A percentile compares a stretch with the other conserved stretches of the same genome.
Evolutionary conservation across 2,113 vertebrate species (phyloP).

Genomic region (Menura novaehollandiae): DNA sequence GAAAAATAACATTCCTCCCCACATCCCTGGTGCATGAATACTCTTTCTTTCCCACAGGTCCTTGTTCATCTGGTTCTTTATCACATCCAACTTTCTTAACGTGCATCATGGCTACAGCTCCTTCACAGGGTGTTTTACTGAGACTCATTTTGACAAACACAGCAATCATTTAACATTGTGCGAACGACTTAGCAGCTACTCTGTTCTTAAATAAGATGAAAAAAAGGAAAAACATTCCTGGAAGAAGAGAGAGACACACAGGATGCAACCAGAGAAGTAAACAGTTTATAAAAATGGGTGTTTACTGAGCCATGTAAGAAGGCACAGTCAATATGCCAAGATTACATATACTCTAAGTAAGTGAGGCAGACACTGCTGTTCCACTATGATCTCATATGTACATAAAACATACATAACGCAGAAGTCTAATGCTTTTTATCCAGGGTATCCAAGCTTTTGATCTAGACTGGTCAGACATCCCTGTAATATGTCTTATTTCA

Average conservation of each 20-base stretch:
- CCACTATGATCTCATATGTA: neutral
- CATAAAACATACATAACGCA: neutral
- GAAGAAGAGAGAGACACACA: neutral
- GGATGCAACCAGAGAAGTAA: neutral
- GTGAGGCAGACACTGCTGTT: neutral
- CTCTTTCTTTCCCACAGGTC: neutral
- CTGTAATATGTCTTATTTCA: conserved; percentile 13
- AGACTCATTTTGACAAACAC: neutral
- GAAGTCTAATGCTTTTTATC: neutral
- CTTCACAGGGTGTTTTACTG: neutral
- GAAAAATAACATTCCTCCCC: neutral
- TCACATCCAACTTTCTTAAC: neutral
- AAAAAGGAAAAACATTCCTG: neutral
- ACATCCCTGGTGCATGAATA: neutral
- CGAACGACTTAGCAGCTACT: neutral
- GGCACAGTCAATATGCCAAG: neutral
- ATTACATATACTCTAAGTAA: neutral
- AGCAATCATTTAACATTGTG: rapidly evolving
- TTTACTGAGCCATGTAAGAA: neutral
- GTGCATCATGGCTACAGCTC: neutral
- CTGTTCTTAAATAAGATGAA: neutral
- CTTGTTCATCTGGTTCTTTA: neutral
- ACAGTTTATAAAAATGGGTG: neutral
- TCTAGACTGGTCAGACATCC: neutral
- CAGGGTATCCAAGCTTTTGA: neutral